These are phyloP conservation scores for Ormyrus labotus DNA, from an alignment of 2,888 invertebrate genomes.

Conservation along the genomic window DNA sequence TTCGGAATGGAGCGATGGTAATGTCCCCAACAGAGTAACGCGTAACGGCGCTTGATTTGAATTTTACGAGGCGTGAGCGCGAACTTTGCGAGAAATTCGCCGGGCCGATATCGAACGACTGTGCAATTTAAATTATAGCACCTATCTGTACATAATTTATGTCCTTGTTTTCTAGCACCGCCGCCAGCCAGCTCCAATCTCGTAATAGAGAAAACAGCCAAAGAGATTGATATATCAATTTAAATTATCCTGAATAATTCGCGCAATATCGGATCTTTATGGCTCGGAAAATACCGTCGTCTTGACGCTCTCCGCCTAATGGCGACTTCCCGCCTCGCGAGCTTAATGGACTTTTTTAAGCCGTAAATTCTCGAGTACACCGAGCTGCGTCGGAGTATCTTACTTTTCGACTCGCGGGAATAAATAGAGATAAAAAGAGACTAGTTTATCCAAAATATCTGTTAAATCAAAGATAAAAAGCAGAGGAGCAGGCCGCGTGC, in stretches of 20 bases:
- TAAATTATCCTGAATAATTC: slow-evolving; percentile 75
- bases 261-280: slow-evolving; percentile 73
- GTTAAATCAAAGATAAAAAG: too few species aligned
- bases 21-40: slow-evolving; percentile 57
- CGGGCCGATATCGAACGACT: slow-evolving; percentile 61
- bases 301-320: slow-evolving; percentile 60
- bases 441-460: too few species aligned
- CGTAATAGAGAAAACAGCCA: slow-evolving; percentile 23
- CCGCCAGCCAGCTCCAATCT: slow-evolving; percentile 22
- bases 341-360: slow-evolving; percentile 68
- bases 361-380: slow-evolving; percentile 59
- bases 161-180: slow-evolving; percentile 70
- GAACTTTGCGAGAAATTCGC: slow-evolving; percentile 48
- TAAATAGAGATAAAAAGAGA: too few species aligned
- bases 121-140: slow-evolving; percentile 72
- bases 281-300: slow-evolving; percentile 70
- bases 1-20: slow-evolving; percentile 22
- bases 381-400: not conserved
- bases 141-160: slow-evolving; percentile 70
- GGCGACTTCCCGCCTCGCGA: slow-evolving; percentile 63
- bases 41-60: slow-evolving; percentile 68
- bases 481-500: too few species aligned
- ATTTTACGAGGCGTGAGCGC: slow-evolving; percentile 69
- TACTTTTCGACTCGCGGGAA: too few species aligned
- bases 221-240: slow-evolving; percentile 71